Evolutionary conservation across 2,113 vertebrate species (phyloP).

Genomic region (Rhinolophus ferrumequinum): DNA sequence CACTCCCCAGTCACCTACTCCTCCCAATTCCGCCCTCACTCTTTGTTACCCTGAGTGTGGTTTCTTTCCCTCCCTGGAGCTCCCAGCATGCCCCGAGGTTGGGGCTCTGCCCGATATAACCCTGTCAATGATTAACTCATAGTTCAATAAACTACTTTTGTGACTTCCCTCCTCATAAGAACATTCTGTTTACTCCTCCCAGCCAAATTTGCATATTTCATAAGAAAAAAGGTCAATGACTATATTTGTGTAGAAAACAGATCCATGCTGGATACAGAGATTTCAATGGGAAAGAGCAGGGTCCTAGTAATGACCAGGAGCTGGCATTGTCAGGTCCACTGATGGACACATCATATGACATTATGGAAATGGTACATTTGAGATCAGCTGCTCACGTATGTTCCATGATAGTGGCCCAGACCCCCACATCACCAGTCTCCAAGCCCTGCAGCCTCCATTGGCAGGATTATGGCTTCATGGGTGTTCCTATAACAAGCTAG

Average conservation of each 20-base stretch:
- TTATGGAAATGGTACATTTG: neutral
- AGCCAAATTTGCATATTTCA: neutral
- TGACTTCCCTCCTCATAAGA: neutral
- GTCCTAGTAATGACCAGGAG: neutral
- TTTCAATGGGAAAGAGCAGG: neutral
- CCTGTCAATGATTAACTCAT: neutral
- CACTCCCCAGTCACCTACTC: neutral
- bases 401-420: neutral
- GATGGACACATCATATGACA: accelerated
- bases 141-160: neutral
- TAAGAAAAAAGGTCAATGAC: neutral
- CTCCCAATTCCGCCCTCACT: neutral
- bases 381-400: neutral
- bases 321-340: neutral
- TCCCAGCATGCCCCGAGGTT: neutral
- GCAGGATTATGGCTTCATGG: neutral
- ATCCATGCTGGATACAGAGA: neutral
- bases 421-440: neutral
- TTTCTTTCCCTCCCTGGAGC: neutral
- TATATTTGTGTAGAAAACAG: neutral
- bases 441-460: neutral
- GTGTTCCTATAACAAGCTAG: neutral
- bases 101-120: neutral
- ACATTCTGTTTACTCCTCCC: neutral
- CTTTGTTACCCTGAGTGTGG: neutral